Evolutionary conservation across 2,797 vertebrate species (phyloP), one percentile per base, ranked within the genome.

Genomic region (Lutjanus campechanus): DNA sequence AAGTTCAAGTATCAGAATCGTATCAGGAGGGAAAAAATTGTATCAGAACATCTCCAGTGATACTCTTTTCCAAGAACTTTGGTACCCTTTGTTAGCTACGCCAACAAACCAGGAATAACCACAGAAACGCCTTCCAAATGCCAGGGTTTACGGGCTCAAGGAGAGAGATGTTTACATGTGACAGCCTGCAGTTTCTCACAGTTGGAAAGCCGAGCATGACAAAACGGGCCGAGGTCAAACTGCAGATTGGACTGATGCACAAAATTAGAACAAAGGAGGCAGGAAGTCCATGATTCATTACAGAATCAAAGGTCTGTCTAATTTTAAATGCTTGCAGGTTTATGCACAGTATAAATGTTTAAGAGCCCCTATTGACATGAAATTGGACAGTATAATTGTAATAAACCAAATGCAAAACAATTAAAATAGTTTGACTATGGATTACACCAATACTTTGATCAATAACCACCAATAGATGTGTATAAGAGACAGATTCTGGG

Each of bases 141-240:
- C 58, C 55, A 20, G 25, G 36, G 16, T 73, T 82, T 82, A 73
- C 46, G 66, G 55, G 25, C 65, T 76, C n/a, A 70, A 55, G 58
- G n/a, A 76, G 40, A 54, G n/a, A 49, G 11, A 49, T 50, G 73
- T 79, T 81, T 59, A 73, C 50, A 64, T 50, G 62, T 66, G 67
- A 66, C 68, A 70, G 69, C 67, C 68, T 80, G 68, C 41, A 64
- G 41, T 61, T 64, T 70, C 40, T 80, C 84, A 69, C 70, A 49
- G 71, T 19, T 73, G 51, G 53, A 82, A 75, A 79, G 25, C 12
- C 1, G 4, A 53, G 43, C 43, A 53, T 58, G 10, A 36, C 7
- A 43, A 58, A 76, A 67, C 36, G 36, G 56, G 25, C 8, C 5
- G 16, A 53, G 20, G 19, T 71, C 53, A 71, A 69, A 72, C 41